Conservation (phyloP, 2,888 invertebrate species). For the Synergus japonicus region DNA sequence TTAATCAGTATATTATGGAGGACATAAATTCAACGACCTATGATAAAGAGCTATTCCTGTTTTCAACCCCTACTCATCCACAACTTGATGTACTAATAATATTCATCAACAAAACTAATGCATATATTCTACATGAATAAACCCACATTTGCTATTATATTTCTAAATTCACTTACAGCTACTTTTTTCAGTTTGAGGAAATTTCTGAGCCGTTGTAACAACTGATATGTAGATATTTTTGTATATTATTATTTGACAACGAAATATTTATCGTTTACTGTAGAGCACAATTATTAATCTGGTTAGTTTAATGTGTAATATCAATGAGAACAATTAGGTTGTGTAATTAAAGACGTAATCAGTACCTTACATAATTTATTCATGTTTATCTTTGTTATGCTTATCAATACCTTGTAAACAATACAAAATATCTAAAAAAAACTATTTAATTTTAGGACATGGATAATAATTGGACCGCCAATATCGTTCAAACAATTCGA, state of each 20-base stretch:
- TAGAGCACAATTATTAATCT: too few relatives aligned
- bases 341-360: background rate
- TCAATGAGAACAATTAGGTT: background rate
- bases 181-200: background rate
- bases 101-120: background rate
- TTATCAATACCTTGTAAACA: background rate
- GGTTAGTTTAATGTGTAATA: background rate
- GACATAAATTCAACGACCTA: background rate
- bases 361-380: background rate
- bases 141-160: background rate
- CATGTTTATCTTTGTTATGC: background rate
- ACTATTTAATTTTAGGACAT: background rate
- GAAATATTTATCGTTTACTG: too few relatives aligned
- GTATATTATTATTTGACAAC: too few relatives aligned
- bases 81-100: background rate
- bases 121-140: background rate
- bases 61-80: background rate
- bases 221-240: background rate
- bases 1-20: background rate
- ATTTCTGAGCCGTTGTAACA: background rate
- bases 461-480: background rate
- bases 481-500: background rate
- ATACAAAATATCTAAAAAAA: background rate
- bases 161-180: background rate
- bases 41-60: constrained; percentile 7